Percentiles rank a stretch among this genome's conserved stretches.
phyloP scores from a whole-genome alignment of 2,797 vertebrate species.

The Poeciliopsis infans region DNA sequence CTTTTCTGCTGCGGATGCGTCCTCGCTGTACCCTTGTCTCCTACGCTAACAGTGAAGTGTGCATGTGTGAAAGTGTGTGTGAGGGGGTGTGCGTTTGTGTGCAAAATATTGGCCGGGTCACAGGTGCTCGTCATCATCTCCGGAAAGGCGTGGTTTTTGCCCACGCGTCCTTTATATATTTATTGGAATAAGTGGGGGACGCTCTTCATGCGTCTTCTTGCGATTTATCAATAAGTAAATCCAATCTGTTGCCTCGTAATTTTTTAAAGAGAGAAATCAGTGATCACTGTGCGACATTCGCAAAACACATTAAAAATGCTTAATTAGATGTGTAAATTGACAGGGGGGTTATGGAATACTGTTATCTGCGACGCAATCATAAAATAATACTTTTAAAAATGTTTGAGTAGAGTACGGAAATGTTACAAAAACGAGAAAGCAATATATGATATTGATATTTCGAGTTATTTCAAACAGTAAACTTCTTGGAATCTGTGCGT shows the following conservation, averaged over 20 bases:
- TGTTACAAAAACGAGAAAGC: background rate
- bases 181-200: conserved; percentile 63
- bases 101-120: conserved; percentile 78
- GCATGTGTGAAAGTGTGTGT: conserved; percentile 35
- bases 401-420: background rate
- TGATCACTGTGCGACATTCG: conserved; percentile 17
- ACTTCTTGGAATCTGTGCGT: conserved; percentile 33
- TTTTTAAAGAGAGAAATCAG: conserved; percentile 9
- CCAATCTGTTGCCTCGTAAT: conserved; percentile 5
- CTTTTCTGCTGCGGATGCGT: conserved; percentile 64
- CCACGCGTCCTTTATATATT: conserved; percentile 77
- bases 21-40: conserved; percentile 65
- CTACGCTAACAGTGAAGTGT: conserved; percentile 42
- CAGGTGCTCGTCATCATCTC: conserved; percentile 84
- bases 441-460: conserved; percentile 19
- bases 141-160: conserved; percentile 85
- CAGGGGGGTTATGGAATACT: background rate
- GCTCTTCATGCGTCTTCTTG: conserved; percentile 32
- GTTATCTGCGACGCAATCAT: background rate
- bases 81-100: conserved; percentile 44
- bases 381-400: background rate
- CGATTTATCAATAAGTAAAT: conserved; percentile 23
- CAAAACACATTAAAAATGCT: background rate
- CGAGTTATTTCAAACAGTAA: conserved; percentile 23
- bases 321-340: background rate